Evolutionary conservation across 2,797 vertebrate species (phyloP), one percentile per base, ranked within the genome.

Genomic region (Poeciliopsis paucimaculata): DNA sequence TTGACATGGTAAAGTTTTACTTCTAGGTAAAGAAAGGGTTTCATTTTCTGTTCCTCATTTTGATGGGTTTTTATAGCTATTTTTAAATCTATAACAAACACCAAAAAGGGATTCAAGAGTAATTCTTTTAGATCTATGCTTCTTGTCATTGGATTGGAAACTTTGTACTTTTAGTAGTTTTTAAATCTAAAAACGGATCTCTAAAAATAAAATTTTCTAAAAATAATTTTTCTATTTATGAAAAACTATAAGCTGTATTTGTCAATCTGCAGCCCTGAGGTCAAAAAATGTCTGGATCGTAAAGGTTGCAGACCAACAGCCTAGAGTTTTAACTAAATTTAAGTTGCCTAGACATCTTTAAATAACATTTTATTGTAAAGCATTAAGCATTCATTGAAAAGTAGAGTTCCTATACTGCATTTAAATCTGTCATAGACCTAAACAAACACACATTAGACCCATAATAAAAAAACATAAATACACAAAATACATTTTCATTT

Each of bases 391-490:
- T 43, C 3, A 13, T 11, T 41, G 10, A 41, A 68, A 68, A 26
- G 6, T 34, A 62, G 55, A 20, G 16, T 64, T 26, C 2, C 34
- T 3, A 9, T 20, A 66, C 34, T 66, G 34, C 34, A 68, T 68
- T 13, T 28, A 72, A 3, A 31, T 72, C 28, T 31, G 5, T 26
- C 26, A 28, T 8, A 34, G n/a, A 72, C 8, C 49, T 5, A 4
- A 26, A 68, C 39, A 66, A 72, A 41, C 66, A 86, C 82, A 79
- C 53, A 71, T 74, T 15, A 75, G 31, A 73, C 43, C 47, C 49
- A 16, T 84, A 60, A 86, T 77, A 60, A 82, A 79, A 86, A 49
- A 49, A 83, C 73, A 86, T 76, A 81, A 46, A 89, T 84, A 89
- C 81, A 88, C 78, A 88, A 66, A 86, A 66, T 60, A 73, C 2